phyloP scores from a whole-genome alignment of 2,113 vertebrate genomes.

The Catharus fuscescens region DNA sequence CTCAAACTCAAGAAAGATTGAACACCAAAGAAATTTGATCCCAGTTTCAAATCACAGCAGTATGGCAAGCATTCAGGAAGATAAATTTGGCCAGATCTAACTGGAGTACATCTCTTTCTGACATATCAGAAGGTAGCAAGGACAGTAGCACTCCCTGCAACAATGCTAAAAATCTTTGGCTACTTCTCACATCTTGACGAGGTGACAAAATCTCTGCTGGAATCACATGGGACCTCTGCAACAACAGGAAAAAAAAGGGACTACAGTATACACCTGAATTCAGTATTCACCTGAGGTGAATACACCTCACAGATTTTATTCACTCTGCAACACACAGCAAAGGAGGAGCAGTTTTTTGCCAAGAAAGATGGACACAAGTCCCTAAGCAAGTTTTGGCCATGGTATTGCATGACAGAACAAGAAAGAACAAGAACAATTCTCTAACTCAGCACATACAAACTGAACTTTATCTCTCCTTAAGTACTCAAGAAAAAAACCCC shows the following conservation, averaged over 20 bases:
- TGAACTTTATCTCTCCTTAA: neutral
- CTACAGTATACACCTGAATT: too few species aligned
- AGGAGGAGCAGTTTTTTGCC: neutral
- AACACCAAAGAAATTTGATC: neutral
- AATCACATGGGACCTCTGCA: neutral
- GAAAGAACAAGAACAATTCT: neutral
- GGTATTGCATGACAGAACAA: neutral
- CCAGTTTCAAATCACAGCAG: neutral
- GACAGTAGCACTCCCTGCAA: neutral
- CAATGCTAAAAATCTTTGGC: neutral
- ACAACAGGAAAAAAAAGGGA: neutral
- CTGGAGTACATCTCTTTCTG: neutral
- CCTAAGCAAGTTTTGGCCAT: neutral
- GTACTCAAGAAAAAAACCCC: neutral
- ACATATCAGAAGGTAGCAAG: neutral
- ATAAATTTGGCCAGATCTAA: neutral
- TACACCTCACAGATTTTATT: neutral
- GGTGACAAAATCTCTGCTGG: neutral
- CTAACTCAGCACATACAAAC: neutral
- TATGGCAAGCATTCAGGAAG: neutral
- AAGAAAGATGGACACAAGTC: neutral
- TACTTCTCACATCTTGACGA: neutral
- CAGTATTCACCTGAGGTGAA: neutral
- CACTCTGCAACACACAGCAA: neutral
- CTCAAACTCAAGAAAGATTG: neutral